Evolutionary conservation across 2,888 invertebrate species (phyloP).

Genomic region (Tuberolachnus salignus): DNA sequence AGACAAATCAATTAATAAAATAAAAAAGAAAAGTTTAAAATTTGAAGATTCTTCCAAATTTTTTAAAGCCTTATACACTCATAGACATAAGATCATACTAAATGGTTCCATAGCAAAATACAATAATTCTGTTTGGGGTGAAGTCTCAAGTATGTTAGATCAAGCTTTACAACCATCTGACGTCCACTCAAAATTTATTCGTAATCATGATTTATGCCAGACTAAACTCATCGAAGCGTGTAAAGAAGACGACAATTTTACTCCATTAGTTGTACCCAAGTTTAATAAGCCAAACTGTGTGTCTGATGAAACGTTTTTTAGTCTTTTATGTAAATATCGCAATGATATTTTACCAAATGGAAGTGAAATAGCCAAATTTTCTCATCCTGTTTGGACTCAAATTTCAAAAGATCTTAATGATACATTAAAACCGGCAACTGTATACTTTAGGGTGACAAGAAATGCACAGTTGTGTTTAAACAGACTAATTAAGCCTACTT

Average conservation of each 20-base stretch:
- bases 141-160: slow-evolving; percentile 49
- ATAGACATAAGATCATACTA: slow-evolving; percentile 43
- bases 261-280: slow-evolving; percentile 36
- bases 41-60: slow-evolving; percentile 48
- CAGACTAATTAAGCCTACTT: slow-evolving; percentile 31
- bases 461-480: slow-evolving; percentile 51
- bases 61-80: slow-evolving; percentile 49
- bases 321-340: slow-evolving; percentile 37
- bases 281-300: slow-evolving; percentile 50
- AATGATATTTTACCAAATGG: slow-evolving; percentile 44
- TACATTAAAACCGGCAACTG: slow-evolving; percentile 45
- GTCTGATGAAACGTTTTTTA: slow-evolving; percentile 44
- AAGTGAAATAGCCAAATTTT: slow-evolving; percentile 49
- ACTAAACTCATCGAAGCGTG: slow-evolving; percentile 50
- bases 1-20: slow-evolving; percentile 15
- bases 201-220: slow-evolving; percentile 50
- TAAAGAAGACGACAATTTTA: slow-evolving; percentile 45
- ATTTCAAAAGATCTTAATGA: slow-evolving; percentile 52
- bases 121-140: slow-evolving; percentile 47
- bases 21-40: slow-evolving; percentile 49
- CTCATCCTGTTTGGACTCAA: slow-evolving; percentile 53
- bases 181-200: slow-evolving; percentile 49
- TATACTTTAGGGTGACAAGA: slow-evolving; percentile 48
- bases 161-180: slow-evolving; percentile 45
- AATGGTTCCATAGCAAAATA: slow-evolving; percentile 46